Evolutionary conservation across 1,140 invertebrate species (phyloP), one percentile per base, ranked within the genome.

Genomic region (Trypoxylus dichotomus): DNA sequence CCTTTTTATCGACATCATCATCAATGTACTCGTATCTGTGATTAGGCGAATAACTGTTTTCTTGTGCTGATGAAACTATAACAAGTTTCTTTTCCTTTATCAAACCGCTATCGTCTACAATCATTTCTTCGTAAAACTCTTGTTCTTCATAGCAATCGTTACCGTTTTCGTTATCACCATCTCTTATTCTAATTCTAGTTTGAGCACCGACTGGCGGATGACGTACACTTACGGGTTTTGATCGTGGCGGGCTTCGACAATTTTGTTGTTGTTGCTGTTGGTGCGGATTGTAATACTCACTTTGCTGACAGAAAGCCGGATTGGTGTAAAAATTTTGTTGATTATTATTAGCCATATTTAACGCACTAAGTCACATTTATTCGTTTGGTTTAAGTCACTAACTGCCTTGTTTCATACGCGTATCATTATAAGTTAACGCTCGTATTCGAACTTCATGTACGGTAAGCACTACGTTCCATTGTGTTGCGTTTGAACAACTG

Each of bases 241-340:
- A 2, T 54, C 74, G 41, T 82, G 11, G 84, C 84, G 21, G 86
- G 87, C 77, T 86, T 87, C 72, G 87, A 83, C 15, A 60, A 25
- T 25, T 19, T 63, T 72, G 74, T 79, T 87, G 87, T 77, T 89
- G 85, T 47, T 15, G 87, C 77, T 89, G 85, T 13, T 15, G 43
- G n/a, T 13, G 11, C 83, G 71, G 32, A 81, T 87, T 88, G 15
- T 87, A 85, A 68, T 90, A 91, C 82, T 94, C 93, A 82, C 92
- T 93, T 85, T 93, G 91, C 15, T 91, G 89, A 83, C 92, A 93
- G 81, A 94, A 94, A 0, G 93, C 93, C 15, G 92, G 92, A 82
- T 94, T 94, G 1, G 91, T 91, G 82, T 94, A 94, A 80, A 92
- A 85, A 78, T 85, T 82, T 41, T 76, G 78, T 75, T 81, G 78